Conservation (phyloP, 2,797 vertebrate species). For the Centropyge bicolor region DNA sequence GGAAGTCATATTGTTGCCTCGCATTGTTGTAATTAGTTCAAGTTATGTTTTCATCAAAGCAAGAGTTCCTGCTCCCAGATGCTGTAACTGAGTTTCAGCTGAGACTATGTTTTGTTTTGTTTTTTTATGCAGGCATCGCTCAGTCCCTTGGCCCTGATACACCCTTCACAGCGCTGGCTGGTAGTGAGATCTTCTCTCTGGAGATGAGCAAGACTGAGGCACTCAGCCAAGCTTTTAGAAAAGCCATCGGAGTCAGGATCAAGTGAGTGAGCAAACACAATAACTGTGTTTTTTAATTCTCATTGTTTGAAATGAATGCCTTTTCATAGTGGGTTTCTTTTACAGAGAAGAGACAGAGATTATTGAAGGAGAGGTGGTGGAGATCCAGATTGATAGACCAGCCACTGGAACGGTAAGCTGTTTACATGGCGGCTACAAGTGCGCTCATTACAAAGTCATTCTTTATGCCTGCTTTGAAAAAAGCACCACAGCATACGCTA, state of each 20-base stretch:
- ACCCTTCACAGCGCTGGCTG: conserved; percentile 93
- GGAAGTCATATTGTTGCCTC: conserved; percentile 12
- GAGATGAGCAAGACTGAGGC: conserved; percentile 98
- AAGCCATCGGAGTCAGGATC: conserved; percentile 95
- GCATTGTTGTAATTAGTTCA: conserved; percentile 23
- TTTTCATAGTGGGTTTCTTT: conserved; percentile 28
- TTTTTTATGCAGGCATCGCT: conserved; percentile 87
- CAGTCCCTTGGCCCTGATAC: conserved; percentile 93
- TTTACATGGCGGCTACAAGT: neutral
- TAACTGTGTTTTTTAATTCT: neutral
- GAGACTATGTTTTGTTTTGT: neutral
- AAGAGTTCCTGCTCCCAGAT: conserved; percentile 4
- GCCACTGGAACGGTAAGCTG: conserved; percentile 92
- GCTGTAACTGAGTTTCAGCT: neutral
- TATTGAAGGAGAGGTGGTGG: conserved; percentile 97
- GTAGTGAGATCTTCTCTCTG: conserved; percentile 95
- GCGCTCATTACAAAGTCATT: neutral
- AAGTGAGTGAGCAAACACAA: conserved; percentile 85
- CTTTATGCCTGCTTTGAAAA: neutral
- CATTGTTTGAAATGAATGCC: neutral
- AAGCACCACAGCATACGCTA: neutral
- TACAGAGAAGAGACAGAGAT: conserved; percentile 95
- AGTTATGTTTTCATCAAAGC: conserved; percentile 3
- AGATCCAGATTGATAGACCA: conserved; percentile 96
- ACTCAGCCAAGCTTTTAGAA: conserved; percentile 93